phyloP scores from a whole-genome alignment of 2,888 invertebrate species.

The Ornithoptera alexandrae region DNA sequence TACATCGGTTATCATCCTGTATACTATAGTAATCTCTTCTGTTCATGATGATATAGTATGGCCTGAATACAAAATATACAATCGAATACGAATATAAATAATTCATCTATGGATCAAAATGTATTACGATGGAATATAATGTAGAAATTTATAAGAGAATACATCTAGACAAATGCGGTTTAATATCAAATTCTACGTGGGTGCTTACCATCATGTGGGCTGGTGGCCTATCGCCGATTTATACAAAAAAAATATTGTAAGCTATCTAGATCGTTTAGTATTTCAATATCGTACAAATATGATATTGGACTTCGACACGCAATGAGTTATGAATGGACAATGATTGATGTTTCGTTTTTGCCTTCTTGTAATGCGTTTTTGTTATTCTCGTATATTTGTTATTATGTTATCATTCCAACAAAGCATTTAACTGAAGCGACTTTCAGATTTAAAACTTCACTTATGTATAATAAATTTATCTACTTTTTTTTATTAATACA shows the following conservation, averaged over 20 bases:
- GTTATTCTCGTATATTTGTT: not conserved
- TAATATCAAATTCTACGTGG: too few relatives aligned
- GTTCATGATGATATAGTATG: not conserved
- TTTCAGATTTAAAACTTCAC: not conserved
- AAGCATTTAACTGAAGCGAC: not conserved
- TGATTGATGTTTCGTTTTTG: constrained; percentile 9
- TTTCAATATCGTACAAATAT: constrained; percentile 26
- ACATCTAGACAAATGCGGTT: too few relatives aligned
- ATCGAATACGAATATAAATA: not conserved
- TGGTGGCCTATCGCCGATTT: too few relatives aligned
- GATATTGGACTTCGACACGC: constrained; percentile 20
- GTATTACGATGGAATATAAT: too few relatives aligned
- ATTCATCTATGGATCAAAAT: not conserved
- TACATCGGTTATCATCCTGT: too few relatives aligned
- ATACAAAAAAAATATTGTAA: not conserved
- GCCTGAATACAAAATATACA: not conserved
- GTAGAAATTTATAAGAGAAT: too few relatives aligned
- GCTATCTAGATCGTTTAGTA: constrained; percentile 22
- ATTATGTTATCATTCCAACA: not conserved
- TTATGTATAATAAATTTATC: not conserved
- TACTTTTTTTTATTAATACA: too few relatives aligned
- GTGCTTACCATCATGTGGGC: not conserved
- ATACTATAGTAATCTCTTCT: not conserved
- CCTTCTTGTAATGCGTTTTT: not conserved
- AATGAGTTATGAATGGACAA: not conserved